Evolutionary conservation across 2,113 vertebrate genomes (phyloP).

Genomic region (Geococcyx californianus): DNA sequence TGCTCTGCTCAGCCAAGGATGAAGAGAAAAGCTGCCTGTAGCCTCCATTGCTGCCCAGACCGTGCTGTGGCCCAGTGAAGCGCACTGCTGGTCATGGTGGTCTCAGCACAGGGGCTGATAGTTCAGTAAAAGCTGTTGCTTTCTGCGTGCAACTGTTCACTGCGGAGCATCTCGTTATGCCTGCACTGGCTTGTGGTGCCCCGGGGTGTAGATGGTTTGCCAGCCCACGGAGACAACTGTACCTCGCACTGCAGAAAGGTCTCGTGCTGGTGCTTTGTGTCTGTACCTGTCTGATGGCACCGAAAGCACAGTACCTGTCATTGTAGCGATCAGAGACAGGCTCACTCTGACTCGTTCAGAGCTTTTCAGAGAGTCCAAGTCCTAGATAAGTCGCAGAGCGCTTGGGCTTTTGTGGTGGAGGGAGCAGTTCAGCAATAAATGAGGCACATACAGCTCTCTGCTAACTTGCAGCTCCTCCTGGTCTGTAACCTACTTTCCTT

Average conservation of each 20-base stretch:
- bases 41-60: not conserved
- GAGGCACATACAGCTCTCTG: constrained; percentile 21
- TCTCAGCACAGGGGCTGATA: not conserved
- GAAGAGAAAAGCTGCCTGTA: not conserved
- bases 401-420: constrained; percentile 33
- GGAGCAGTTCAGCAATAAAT: constrained; percentile 29
- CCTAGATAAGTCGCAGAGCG: not conserved
- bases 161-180: not conserved
- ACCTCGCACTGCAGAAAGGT: not conserved
- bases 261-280: constrained; percentile 33
- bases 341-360: not conserved
- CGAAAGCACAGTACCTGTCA: not conserved
- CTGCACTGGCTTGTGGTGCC: not conserved
- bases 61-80: not conserved
- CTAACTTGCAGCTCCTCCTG: constrained; percentile 49
- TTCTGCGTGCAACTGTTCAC: not conserved
- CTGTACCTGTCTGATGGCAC: not conserved
- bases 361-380: constrained; percentile 29
- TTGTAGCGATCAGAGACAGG: not conserved
- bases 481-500: constrained; percentile 62
- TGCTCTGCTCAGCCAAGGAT: not conserved
- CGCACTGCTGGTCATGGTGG: not conserved
- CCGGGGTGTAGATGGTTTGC: not conserved
- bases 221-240: not conserved
- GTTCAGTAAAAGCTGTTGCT: not conserved